phyloP scores from a whole-genome alignment of 1,140 invertebrate genomes.

The Magallana gigas region DNA sequence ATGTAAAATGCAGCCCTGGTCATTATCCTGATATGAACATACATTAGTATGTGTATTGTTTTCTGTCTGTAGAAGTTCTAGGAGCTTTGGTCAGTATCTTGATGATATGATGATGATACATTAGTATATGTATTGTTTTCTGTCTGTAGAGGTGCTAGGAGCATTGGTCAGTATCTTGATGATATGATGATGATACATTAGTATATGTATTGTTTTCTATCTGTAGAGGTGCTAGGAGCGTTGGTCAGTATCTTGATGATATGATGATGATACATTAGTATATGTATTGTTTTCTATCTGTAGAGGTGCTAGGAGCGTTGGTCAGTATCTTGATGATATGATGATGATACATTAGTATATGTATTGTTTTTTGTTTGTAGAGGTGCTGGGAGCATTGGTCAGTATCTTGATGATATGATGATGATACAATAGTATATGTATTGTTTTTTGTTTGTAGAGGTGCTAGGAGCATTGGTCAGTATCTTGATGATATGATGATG shows the following conservation, averaged over 20 bases:
- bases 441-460: conserved; percentile 83
- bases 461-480: conserved; percentile 96
- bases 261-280: too few relatives aligned
- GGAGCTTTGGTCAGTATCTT: conserved; percentile 97
- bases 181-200: too few relatives aligned
- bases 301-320: conserved; percentile 96
- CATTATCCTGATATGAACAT: too few relatives aligned
- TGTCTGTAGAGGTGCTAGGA: conserved; percentile 91
- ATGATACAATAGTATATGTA: too few relatives aligned
- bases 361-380: conserved; percentile 77
- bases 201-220: too few relatives aligned
- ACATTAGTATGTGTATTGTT: too few relatives aligned
- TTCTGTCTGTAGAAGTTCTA: conserved; percentile 87
- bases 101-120: too few relatives aligned
- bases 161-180: conserved; percentile 96
- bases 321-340: conserved; percentile 97
- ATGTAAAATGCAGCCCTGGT: too few relatives aligned
- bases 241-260: conserved; percentile 96
- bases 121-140: too few relatives aligned
- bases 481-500: conserved; percentile 92
- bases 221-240: conserved; percentile 94
- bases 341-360: too few relatives aligned
- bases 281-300: conserved; percentile 43
- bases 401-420: conserved; percentile 98
- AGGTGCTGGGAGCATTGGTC: conserved; percentile 96